These are phyloP conservation scores for Achatina immaculata DNA, from an alignment of 1,140 invertebrate genomes.

Conservation along the genomic window DNA sequence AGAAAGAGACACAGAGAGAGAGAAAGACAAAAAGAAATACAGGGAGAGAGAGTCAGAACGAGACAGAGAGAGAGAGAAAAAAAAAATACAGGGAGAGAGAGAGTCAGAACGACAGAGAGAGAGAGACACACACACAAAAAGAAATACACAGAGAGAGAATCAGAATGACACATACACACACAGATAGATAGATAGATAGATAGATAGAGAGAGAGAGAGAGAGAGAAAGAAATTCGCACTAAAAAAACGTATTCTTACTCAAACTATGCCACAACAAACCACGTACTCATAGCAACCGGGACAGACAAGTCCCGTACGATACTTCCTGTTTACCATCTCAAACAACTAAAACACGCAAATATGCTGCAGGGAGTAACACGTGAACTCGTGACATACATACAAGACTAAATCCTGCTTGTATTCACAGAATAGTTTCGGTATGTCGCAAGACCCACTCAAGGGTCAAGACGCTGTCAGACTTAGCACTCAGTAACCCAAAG, in stretches of 20 bases:
- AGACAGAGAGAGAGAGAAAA: neutral
- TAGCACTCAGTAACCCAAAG: too few relatives aligned
- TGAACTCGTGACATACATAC: neutral
- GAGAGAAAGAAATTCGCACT: conserved; percentile 16
- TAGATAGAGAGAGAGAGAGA: neutral
- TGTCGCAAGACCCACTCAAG: neutral
- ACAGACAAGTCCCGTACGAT: too few relatives aligned
- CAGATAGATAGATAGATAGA: too few relatives aligned
- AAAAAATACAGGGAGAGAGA: neutral
- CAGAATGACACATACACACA: neutral
- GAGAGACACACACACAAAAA: neutral
- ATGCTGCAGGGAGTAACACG: neutral
- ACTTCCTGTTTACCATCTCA: too few relatives aligned
- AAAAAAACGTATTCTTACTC: too few relatives aligned
- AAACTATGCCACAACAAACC: too few relatives aligned
- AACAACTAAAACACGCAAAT: too few relatives aligned
- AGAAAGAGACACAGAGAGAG: too few relatives aligned
- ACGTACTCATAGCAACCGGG: too few relatives aligned
- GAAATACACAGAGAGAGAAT: conserved; percentile 9
- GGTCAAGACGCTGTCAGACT: neutral
- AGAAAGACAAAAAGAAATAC: neutral
- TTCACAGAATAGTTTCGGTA: neutral
- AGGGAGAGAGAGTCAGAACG: conserved; percentile 15
- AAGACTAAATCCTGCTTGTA: neutral
- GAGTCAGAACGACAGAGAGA: too few relatives aligned